Conservation (phyloP, 37 sponge, comb jelly and placozoan genomes). For the Aplysina aerophoba region DNA sequence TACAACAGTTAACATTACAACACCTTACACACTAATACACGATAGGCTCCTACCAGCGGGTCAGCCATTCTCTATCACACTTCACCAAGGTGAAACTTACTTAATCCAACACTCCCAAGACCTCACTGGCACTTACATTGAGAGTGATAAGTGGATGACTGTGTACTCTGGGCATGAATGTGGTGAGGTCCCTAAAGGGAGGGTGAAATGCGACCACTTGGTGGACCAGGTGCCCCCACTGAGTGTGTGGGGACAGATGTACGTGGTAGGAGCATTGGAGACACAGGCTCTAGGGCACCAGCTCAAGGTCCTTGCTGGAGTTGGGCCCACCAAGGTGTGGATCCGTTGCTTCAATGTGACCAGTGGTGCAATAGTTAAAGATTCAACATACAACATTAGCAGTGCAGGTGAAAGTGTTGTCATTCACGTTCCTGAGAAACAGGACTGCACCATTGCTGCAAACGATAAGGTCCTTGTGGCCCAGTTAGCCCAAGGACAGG, state of each 20-base stretch:
- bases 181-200: neutral
- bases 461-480: neutral
- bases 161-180: conserved; percentile 29
- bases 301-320: neutral
- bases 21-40: neutral
- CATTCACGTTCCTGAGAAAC: neutral
- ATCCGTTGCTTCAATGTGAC: neutral
- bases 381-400: neutral
- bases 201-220: conserved; percentile 5
- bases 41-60: neutral
- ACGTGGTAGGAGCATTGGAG: neutral
- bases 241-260: neutral
- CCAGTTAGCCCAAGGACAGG: neutral
- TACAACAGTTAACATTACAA: neutral
- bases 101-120: neutral
- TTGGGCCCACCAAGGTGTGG: neutral
- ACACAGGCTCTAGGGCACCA: neutral
- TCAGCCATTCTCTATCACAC: neutral
- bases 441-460: neutral
- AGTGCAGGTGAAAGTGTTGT: neutral
- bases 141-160: conserved; percentile 20
- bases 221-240: conserved; percentile 1
- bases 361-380: neutral
- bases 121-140: conserved; percentile 6
- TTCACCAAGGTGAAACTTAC: neutral